Base-by-base conservation (phyloP, 1,140 invertebrate species). In the Hyphantria cunea region DNA sequence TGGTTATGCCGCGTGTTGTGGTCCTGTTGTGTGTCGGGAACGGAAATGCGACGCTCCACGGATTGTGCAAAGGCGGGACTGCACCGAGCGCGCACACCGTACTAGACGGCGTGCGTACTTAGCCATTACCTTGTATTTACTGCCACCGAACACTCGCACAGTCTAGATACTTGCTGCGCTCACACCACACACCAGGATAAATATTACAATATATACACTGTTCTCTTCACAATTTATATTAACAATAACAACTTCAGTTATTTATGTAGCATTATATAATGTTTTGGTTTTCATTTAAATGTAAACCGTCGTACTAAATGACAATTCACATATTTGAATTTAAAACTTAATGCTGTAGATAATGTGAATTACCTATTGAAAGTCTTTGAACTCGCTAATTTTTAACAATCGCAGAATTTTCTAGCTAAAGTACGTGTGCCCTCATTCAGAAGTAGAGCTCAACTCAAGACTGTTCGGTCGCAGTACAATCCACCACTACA, bases 71-170 rank as follows among this genome's bases (percentile, higher is more conserved):
- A 85, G 86, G 81, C 85, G 88, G 83, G 75, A 86, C 84, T 90
- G 88, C 86, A 90, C 78, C 67, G 80, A 68, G 71, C 72, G 80
- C 80, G 80, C 83, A 80, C 78, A 74, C 79, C 78, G 80, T 82
- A 82, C 88, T 88, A 89, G 80, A 76, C 82, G 71, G 86, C 86
- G 84, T 85, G 86, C 88, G 86, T 90, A 90, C 88, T 90, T 90
- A 90, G 81, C 87, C 84, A 90, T 90, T 90, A 89, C 88, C 88
- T 90, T 88, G 88, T 89, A 89, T 90, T 88, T 90, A 88, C 86
- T 90, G 86, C 82, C 78, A 75, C 67, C 77, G 72, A 78, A 70
- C 54, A 50, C 64, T 64, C 25, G 48, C 65, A 68, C 68, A 63
- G 53, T 55, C 81, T 88, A 89, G 86, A 82, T 88, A 82, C 80